Base-by-base conservation (phyloP, 2,113 vertebrate species). In the Chionomys nivalis region DNA sequence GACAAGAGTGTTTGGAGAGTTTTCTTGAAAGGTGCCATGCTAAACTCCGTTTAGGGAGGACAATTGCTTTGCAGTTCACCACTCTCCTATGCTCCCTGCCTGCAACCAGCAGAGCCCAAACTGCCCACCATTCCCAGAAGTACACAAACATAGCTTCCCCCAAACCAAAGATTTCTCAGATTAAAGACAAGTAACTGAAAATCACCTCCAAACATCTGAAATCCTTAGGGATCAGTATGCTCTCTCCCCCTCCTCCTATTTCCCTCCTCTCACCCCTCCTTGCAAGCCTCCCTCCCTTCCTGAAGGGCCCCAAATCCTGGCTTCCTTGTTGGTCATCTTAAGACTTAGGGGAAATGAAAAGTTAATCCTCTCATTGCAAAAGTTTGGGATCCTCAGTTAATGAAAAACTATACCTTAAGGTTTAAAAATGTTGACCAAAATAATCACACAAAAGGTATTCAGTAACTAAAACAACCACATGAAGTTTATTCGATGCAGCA, bases 321-420 rank as follows among this genome's bases (percentile, higher is more conserved):
- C 89, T 12, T 7, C 28, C 63, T 86, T 90, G 7, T 86, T 92
- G 58, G 70, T 65, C 47, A 91, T 89, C 49, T 96, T 96, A 95
- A 96, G 96, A 94, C 72, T 89, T 47, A 8, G 82, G 55, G 44
- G 42, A 96, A 97, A 95, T 94, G 58, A 87, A 90, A 94, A 94
- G 76, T 95, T 89, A 97, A 93, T 90, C 88, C 65, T 96, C 13
- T 66, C 7, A 66, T 58, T 91, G 16, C 44, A 86, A 92, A 96
- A 96, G 75, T 47, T 76, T 85, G 81, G 33, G 12, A 52, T 79
- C 26, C 39, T 94, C 42, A 76, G n/a, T 94, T 94, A 97, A 91
- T 89, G 88, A 97, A 91, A 47, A 94, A 72, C 39, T 92, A 66
- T 47, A 70, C 8, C 36, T 93, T 91, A 68, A 90, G 31, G 14